phyloP scores from a whole-genome alignment of 1,140 invertebrate genomes.

The Dendrolimus kikuchii region DNA sequence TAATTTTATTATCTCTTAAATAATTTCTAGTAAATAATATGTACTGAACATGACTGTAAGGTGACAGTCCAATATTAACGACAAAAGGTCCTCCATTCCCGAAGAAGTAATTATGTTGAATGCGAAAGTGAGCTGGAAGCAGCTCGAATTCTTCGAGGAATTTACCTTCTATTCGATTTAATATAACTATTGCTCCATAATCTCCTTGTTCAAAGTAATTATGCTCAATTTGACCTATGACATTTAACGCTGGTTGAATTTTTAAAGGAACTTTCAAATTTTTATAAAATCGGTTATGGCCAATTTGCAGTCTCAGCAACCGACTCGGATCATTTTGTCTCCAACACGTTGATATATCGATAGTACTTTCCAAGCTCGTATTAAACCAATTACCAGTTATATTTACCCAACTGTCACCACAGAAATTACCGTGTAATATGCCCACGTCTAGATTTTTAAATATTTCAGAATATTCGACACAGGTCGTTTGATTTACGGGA shows the following conservation, averaged over 20 bases:
- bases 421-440: slow-evolving; percentile 86
- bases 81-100: slow-evolving; percentile 91
- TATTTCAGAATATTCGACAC: slow-evolving; percentile 90
- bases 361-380: slow-evolving; percentile 80
- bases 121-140: slow-evolving; percentile 79
- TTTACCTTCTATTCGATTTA: slow-evolving; percentile 85
- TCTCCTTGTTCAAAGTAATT: slow-evolving; percentile 89
- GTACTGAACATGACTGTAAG: slow-evolving; percentile 86
- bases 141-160: slow-evolving; percentile 78
- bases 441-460: slow-evolving; percentile 88
- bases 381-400: slow-evolving; percentile 90
- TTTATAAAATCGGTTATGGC: slow-evolving; percentile 87
- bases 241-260: slow-evolving; percentile 89
- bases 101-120: slow-evolving; percentile 92
- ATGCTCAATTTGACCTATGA: slow-evolving; percentile 85
- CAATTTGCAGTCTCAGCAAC: slow-evolving; percentile 82
- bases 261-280: slow-evolving; percentile 85
- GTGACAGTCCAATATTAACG: slow-evolving; percentile 88
- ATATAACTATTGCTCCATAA: slow-evolving; percentile 89
- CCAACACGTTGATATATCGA: slow-evolving; percentile 89
- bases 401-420: slow-evolving; percentile 84
- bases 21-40: slow-evolving; percentile 92
- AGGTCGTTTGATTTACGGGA: slow-evolving; percentile 86
- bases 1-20: slow-evolving; percentile 88
- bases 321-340: slow-evolving; percentile 67